A percentile compares a stretch with the other conserved stretches of the same genome.
phyloP scores from a whole-genome alignment of 1,140 invertebrate species.

The Anthonomus grandis region DNA sequence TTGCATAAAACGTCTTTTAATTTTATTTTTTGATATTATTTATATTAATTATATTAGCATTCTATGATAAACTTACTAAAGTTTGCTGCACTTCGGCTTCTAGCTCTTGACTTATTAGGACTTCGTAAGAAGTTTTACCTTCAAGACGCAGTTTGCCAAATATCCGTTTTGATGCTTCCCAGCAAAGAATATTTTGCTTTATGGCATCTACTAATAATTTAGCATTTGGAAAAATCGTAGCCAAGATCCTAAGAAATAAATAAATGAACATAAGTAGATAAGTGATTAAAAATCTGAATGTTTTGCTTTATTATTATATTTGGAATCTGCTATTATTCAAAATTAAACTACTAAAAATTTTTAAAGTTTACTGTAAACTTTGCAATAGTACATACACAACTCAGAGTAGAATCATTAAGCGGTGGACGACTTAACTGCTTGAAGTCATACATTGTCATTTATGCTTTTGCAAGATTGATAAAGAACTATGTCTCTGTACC shows the following conservation, averaged over 20 bases:
- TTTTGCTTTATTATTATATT: not conserved
- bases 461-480: too few species aligned
- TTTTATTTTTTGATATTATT: not conserved
- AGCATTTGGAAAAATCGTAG: conserved; percentile 42
- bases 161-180: conserved; percentile 36
- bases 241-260: conserved; percentile 47
- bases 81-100: conserved; percentile 28
- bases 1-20: not conserved
- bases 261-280: conserved; percentile 10
- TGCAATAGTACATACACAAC: too few species aligned
- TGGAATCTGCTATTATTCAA: too few species aligned
- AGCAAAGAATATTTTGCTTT: conserved; percentile 33
- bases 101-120: conserved; percentile 30
- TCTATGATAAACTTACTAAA: conserved; percentile 15
- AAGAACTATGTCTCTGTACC: too few species aligned
- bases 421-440: too few species aligned
- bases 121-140: conserved; percentile 30
- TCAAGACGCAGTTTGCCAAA: conserved; percentile 28
- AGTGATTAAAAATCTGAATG: conserved; percentile 9
- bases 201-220: conserved; percentile 32
- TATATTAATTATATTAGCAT: too few species aligned
- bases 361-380: too few species aligned
- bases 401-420: too few species aligned
- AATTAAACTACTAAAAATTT: too few species aligned
- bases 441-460: too few species aligned